A percentile compares a stretch with the other conserved stretches of the same genome.
Conservation (phyloP, 37 sponge, comb jelly and placozoan genomes). For the Halichondria panicea region DNA sequence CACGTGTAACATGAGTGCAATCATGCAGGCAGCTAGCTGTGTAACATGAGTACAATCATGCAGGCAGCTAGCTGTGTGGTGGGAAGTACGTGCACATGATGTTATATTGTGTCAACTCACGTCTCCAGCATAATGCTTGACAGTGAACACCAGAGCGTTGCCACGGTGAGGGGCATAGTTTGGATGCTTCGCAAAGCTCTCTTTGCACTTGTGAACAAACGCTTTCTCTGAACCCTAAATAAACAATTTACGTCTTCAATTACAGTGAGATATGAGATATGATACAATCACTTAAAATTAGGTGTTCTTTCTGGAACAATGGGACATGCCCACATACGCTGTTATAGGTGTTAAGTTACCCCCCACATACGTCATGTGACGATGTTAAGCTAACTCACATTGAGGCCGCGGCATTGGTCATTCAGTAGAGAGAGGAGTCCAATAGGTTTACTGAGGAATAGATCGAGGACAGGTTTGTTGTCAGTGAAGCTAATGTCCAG, state of each 20-base stretch:
- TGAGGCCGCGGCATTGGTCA: slow-evolving; percentile 72
- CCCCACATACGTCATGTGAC: neutral
- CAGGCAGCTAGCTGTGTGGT: too few relatives aligned
- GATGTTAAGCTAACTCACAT: slow-evolving; percentile 19
- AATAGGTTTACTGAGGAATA: slow-evolving; percentile 66
- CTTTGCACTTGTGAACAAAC: slow-evolving; percentile 54
- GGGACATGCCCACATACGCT: too few relatives aligned
- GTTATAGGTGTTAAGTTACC: neutral
- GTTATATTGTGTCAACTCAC: too few relatives aligned
- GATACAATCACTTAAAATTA: too few relatives aligned
- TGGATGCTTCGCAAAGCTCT: slow-evolving; percentile 42
- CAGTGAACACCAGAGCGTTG: slow-evolving; percentile 48
- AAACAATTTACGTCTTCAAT: too few relatives aligned
- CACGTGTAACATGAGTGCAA: too few relatives aligned
- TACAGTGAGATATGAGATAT: too few relatives aligned
- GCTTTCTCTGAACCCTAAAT: slow-evolving; percentile 66
- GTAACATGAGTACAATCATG: too few relatives aligned
- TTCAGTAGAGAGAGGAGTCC: slow-evolving; percentile 79
- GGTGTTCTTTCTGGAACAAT: too few relatives aligned
- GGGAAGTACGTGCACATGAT: too few relatives aligned
- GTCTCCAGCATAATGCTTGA: slow-evolving; percentile 81
- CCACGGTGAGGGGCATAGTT: slow-evolving; percentile 59
- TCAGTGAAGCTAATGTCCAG: slow-evolving; percentile 59
- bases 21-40: too few relatives aligned
- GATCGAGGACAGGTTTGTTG: slow-evolving; percentile 70